A percentile compares a stretch with the other conserved stretches of the same genome.
These are phyloP conservation scores for Amblyjoppa fuscipennis DNA, from an alignment of 2,888 invertebrate species.

Conservation along the genomic window DNA sequence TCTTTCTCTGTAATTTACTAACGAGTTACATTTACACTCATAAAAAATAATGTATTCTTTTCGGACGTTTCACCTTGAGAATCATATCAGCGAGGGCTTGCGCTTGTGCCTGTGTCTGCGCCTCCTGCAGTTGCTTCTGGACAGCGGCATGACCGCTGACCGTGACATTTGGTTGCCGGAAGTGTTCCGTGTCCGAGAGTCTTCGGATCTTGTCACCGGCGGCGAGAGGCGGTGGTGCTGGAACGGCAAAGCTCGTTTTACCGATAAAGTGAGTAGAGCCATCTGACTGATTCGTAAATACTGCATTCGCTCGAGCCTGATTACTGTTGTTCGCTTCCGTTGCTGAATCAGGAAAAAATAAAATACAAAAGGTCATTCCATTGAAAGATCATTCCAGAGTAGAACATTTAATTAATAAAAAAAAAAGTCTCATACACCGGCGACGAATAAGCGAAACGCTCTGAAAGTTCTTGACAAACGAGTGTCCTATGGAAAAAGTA, in stretches of 20 bases:
- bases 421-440: neutral
- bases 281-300: slow-evolving; percentile 73
- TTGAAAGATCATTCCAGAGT: neutral
- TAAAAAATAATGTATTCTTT: slow-evolving; percentile 82
- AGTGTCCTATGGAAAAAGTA: neutral
- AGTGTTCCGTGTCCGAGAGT: slow-evolving; percentile 88
- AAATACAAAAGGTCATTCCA: slow-evolving; percentile 9
- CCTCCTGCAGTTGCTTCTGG: slow-evolving; percentile 83
- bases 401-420: slow-evolving; percentile 3
- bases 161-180: slow-evolving; percentile 84
- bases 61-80: slow-evolving; percentile 86
- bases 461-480: slow-evolving; percentile 18
- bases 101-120: slow-evolving; percentile 88
- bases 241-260: slow-evolving; percentile 87
- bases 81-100: slow-evolving; percentile 92
- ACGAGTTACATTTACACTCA: too few relatives aligned
- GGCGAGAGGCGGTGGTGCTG: slow-evolving; percentile 86
- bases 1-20: too few relatives aligned
- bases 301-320: slow-evolving; percentile 82
- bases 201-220: slow-evolving; percentile 86
- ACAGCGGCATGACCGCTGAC: slow-evolving; percentile 80
- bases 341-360: slow-evolving; percentile 74
- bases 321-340: slow-evolving; percentile 80
- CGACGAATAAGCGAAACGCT: neutral
- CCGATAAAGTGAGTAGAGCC: slow-evolving; percentile 79